Base-by-base conservation (phyloP, 1,140 invertebrate genomes). In the Octopus bimaculoides region DNA sequence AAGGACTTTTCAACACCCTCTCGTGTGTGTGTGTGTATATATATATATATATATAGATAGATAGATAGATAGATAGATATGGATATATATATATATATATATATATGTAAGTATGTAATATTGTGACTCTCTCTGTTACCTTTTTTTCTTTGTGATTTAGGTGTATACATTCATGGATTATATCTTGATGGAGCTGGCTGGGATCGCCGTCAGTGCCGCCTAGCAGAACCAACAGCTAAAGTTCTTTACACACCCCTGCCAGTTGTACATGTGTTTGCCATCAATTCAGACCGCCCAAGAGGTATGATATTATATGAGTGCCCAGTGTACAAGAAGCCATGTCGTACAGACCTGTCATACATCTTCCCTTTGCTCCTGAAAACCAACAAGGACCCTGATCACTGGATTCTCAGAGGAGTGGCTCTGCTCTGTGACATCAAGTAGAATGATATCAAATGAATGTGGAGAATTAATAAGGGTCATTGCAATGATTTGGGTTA, bases 341-440 rank as follows among this genome's bases (percentile, higher is more conserved):
- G 95, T 85, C 92, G 97, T 83, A 98, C 97, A 0, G 97, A 98
- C 91, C 92, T 94, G 14, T 98, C 97, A 88, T 99, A 98, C 89
- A 96, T 99, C 66, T 97, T 97, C 17, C 97, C 96, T 4, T 95
- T 99, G 82, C 95, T 97, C 90, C 95, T 98, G 91, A 90, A 88
- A 80, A 97, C 96, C 0, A 87, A 83, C 81, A 88, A 90, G 80
- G 87, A 87, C 55, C 89, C 90, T 7, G 89, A 90, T 81, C 90
- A 91, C 84, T 91, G 90, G 90, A 96, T 96, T 3, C 90, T 98
- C 52, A 90, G 97, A 84, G 97, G 97, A 7, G 97, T 98, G 55
- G 97, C 96, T 4, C 90, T 98, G 10, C 92, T 99, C 54, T 98
- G 97, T 90, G 97, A 98, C 91, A 98, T 97, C 82, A 98, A 99